Evolutionary conservation across 2,797 vertebrate species (phyloP), one percentile per base, ranked within the genome.

Genomic region (Ptychobarbus kaznakovi): DNA sequence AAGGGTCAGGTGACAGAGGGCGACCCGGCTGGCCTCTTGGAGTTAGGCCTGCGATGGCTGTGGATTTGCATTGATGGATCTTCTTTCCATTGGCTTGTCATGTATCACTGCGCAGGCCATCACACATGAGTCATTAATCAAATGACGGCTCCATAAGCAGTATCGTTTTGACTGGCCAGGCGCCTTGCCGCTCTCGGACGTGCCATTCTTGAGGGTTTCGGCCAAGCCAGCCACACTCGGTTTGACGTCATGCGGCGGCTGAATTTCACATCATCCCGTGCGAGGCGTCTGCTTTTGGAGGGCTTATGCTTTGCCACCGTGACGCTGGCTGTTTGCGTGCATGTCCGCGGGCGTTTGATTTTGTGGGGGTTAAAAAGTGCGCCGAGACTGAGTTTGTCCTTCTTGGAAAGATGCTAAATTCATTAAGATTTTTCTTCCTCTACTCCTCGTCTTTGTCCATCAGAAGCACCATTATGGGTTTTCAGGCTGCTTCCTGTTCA

Each of bases 401-500:
- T 92, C 86, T 94, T 93, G 90, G 92, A 94, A 93, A 92, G 93
- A 95, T 93, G 93, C 93, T 93, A 93, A 95, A 95, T 96, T 96
- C 93, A 96, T 95, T 93, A 93, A 95, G 93, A 92, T 91, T 93
- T 92, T 94, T 90, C 81, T 85, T 91, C 93, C 91, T 93, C 92
- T 89, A 90, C 92, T 92, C 91, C 90, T 93, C 92, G 92, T 95
- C 81, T 93, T 93, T 93, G 87, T 94, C 92, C 90, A 88, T 94
- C 91, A 96, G 93, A 96, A 97, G 96, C 94, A 94, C 94, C 94
- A 94, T 97, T 96, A 95, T 94, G 92, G 94, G 93, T 95, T 97
- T 96, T 96, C 95, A 96, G 94, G 88, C 95, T 94, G 93, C 95
- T 97, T 97, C 96, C 96, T 97, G 95, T 93, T 90, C 95, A 93